Conservation (phyloP, 2,113 vertebrate species). For the Psephotus haematonotus region DNA sequence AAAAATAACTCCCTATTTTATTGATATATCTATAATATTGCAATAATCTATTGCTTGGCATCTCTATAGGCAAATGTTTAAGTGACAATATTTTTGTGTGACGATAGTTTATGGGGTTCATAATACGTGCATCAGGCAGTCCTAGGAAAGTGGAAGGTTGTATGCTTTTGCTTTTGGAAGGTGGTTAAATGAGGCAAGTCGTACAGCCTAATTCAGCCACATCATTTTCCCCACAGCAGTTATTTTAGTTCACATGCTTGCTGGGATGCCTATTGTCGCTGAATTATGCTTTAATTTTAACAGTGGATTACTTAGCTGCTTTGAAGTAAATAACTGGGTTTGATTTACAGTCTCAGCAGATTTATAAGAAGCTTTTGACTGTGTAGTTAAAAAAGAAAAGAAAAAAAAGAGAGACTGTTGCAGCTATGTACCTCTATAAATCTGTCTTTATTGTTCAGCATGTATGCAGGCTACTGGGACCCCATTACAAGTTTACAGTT, state of each 20-base stretch:
- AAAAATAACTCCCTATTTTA: neutral
- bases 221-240: neutral
- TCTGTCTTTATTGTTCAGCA: slow-evolving; percentile 57
- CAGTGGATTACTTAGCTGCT: slow-evolving; percentile 56
- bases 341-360: slow-evolving; percentile 59
- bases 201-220: neutral
- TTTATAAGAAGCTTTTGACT: slow-evolving; percentile 51
- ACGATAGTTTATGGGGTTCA: neutral
- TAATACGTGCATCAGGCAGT: neutral
- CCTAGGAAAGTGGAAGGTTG: neutral
- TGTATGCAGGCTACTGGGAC: slow-evolving; percentile 21
- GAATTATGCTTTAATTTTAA: slow-evolving; percentile 69
- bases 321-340: slow-evolving; percentile 57
- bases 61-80: neutral
- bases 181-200: neutral
- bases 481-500: slow-evolving; percentile 47
- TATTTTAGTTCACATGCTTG: neutral
- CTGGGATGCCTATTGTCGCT: neutral
- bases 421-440: slow-evolving; percentile 47
- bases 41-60: neutral
- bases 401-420: slow-evolving; percentile 12
- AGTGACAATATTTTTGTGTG: neutral
- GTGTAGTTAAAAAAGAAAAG: slow-evolving; percentile 32
- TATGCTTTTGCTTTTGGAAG: neutral
- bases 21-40: neutral